Base-by-base conservation (phyloP, 2,888 invertebrate genomes). In the Dioctria rufipes region DNA sequence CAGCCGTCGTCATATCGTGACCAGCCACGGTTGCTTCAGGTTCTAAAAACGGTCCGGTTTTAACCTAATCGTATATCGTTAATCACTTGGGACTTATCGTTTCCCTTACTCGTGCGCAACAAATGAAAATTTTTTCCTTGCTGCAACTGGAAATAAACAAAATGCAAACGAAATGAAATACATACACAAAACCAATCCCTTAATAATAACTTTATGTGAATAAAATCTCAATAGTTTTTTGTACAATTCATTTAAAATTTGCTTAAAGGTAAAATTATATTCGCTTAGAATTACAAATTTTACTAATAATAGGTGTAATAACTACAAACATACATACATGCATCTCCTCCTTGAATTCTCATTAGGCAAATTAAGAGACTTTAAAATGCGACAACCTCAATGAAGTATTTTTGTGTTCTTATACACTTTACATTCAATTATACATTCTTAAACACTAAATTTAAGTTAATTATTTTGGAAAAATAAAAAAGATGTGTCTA, bases 181-280 rank as follows among this genome's bases (percentile, higher is more conserved):
- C 25, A 25, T 2, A 25, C 25, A 25, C 2, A 25, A 25, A 25
- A 25, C 25, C 25, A 25, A 51, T 61, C 60, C 58, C 37, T 51
- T 73, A 39, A 42, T 73, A 73, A 73, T 73, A 73, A 73, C 58
- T 73, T 73, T 73, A 73, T 73, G 73, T 58, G 58, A 73, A 73
- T 73, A 73, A 73, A 73, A 73, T 73, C 13, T 42, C 37, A 73
- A 73, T 61, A 61, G 25, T 25, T 25, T 58, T 71, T 73, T 73
- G 73, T 73, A 73, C 73, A 73, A 73, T 73, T 66, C 58, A 54
- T n/a, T 73, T 73, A 73, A 73, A 73, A 73, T 73, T 73, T 13
- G 58, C 73, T 73, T 73, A 73, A 11, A 58, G 4, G 58, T 73
- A 73, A 69, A 51, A 25, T 49, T 67, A 13, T 51, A 73, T 58